phyloP scores from a whole-genome alignment of 2,113 vertebrate genomes.

The Coracopsis vasa region DNA sequence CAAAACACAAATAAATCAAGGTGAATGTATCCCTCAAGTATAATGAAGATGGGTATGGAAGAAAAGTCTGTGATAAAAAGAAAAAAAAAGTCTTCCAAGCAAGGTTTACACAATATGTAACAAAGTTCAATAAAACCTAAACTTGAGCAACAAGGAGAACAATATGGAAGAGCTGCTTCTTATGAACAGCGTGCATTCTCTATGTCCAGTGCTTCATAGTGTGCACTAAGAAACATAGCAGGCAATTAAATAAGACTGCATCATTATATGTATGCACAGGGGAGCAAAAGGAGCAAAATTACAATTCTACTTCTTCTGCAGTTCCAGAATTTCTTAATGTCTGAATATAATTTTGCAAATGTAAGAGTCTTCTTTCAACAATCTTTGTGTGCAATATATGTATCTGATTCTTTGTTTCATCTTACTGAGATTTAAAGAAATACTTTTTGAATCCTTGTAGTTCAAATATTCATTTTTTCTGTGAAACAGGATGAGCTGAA shows the following conservation, averaged over 20 bases:
- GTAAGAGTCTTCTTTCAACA: background rate
- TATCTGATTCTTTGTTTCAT: background rate
- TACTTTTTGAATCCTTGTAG: background rate
- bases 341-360: background rate
- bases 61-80: background rate
- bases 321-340: background rate
- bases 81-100: background rate
- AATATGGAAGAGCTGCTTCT: background rate
- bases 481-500: background rate
- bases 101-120: background rate
- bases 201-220: background rate
- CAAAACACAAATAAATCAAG: background rate
- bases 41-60: background rate
- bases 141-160: background rate
- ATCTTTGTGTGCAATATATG: background rate
- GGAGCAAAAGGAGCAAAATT: background rate
- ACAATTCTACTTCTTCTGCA: background rate
- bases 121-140: background rate
- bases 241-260: background rate
- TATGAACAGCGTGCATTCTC: background rate
- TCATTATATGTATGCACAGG: background rate
- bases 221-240: background rate
- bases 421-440: background rate
- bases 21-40: background rate
- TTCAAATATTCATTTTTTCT: background rate